phyloP scores from a whole-genome alignment of 2,113 vertebrate species.

The Acinonyx jubatus region DNA sequence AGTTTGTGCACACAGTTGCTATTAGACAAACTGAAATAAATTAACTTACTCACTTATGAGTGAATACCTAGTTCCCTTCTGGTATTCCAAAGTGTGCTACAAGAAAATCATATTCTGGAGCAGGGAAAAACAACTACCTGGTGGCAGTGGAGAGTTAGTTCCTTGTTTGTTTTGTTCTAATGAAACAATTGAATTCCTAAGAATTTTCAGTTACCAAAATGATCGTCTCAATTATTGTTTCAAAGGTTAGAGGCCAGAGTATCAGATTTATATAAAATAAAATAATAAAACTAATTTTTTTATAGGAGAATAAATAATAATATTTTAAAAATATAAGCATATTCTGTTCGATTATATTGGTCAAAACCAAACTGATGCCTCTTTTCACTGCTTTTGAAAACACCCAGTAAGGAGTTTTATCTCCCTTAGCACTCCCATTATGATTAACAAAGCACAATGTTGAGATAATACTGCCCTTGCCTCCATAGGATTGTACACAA shows the following conservation, averaged over 20 bases:
- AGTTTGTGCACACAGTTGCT: background rate
- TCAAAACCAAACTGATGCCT: background rate
- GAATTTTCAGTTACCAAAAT: background rate
- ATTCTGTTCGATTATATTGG: background rate
- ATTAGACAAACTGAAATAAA: background rate
- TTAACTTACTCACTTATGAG: background rate
- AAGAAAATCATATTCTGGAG: background rate
- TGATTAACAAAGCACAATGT: background rate
- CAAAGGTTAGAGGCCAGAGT: background rate
- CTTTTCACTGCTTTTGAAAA: slow-evolving; percentile 40
- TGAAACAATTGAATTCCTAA: background rate
- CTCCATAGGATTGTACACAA: background rate
- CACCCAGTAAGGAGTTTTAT: background rate
- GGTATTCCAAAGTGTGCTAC: background rate
- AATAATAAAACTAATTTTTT: background rate
- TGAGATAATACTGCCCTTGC: background rate
- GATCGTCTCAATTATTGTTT: slow-evolving; percentile 34
- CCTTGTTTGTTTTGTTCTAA: background rate
- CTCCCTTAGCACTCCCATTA: background rate
- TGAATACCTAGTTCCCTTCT: background rate
- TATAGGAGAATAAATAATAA: background rate
- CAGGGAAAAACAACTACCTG: background rate
- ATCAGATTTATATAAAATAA: background rate
- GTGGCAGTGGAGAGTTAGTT: background rate
- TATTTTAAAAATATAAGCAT: slow-evolving; percentile 40